Base-by-base conservation (phyloP, 2,888 invertebrate species). In the Tuberolachnus salignus region DNA sequence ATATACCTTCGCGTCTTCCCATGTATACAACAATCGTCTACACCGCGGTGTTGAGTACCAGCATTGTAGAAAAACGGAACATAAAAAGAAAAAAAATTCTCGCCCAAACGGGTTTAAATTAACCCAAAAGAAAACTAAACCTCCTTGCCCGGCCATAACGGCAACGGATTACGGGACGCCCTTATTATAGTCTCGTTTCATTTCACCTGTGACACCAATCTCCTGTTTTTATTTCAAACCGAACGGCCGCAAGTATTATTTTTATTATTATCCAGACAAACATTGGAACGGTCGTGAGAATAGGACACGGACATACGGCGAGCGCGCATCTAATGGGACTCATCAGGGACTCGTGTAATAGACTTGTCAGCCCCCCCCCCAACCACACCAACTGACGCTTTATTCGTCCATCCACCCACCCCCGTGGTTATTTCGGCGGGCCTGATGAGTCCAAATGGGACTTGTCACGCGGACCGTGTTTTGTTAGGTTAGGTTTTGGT, bases 281-380 rank as follows among this genome's bases (percentile, higher is more conserved):
- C 72, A 72, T 72, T 61, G 72, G 59, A 72, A 61, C 61, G 49
- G 72, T 64, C 53, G 23, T 13, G 44, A 21, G 46, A 21, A 34
- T 42, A n/a, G 64, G 66, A 55, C 13, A 66, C 53, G 55, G 55
- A 74, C 73, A 64, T 64, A 64, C 66, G 34, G 34, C 34, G 34
- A 34, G 34, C 3, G 34, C 34, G 75, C 75, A 19, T 66, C 66
- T 75, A 75, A 75, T 67, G 75, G 66, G 64, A n/a, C 66, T 75
- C 66, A 75, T 57, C 75, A 66, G 26, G 57, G 44, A 16, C 19
- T 66, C 46, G 75, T 75, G 75, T 75, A 66, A 75, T 75, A 75
- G 75, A 75, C 75, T 75, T 75, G 75, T 75, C 75, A n/a, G 57
- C 75, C 71, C 74, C 3, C 23, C n/a, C 44, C 46, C 46, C 0